These are phyloP conservation scores for Solenopsis fugax DNA, from an alignment of 1,140 invertebrate genomes.

Conservation along the genomic window DNA sequence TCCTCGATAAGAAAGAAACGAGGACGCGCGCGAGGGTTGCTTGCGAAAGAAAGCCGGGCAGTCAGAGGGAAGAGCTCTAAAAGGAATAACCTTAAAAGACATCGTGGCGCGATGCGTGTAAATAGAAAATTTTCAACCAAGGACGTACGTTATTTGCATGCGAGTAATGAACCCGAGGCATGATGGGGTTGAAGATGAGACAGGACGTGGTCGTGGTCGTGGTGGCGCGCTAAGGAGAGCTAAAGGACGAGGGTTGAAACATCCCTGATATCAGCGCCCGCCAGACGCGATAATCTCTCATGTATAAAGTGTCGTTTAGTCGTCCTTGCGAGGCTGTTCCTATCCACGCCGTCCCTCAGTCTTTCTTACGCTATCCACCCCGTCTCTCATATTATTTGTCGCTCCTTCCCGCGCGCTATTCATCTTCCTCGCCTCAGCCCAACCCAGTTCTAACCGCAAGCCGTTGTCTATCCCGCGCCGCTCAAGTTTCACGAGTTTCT, in stretches of 20 bases:
- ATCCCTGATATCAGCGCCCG: conserved; percentile 72
- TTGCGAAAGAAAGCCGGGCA: neutral
- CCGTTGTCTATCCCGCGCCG: conserved; percentile 59
- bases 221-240: conserved; percentile 24
- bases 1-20: conserved; percentile 9
- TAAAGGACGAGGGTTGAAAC: conserved; percentile 29
- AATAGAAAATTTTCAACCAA: conserved; percentile 24
- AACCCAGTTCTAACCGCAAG: conserved; percentile 6
- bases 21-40: neutral
- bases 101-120: neutral
- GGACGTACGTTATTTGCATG: conserved; percentile 72
- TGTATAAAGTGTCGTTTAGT: conserved; percentile 79
- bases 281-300: conserved; percentile 79
- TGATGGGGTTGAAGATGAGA: conserved; percentile 66
- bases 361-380: conserved; percentile 16
- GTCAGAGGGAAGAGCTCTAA: neutral
- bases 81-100: conserved; percentile 41
- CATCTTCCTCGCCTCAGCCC: conserved; percentile 26
- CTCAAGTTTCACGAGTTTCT: conserved; percentile 66
- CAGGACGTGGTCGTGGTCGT: conserved; percentile 48
- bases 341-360: conserved; percentile 4
- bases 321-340: conserved; percentile 61
- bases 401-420: conserved; percentile 51
- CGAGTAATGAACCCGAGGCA: conserved; percentile 73
- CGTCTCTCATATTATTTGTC: conserved; percentile 60